Conservation (phyloP, 1,140 invertebrate genomes). For the Drosophila ercepeae region DNA sequence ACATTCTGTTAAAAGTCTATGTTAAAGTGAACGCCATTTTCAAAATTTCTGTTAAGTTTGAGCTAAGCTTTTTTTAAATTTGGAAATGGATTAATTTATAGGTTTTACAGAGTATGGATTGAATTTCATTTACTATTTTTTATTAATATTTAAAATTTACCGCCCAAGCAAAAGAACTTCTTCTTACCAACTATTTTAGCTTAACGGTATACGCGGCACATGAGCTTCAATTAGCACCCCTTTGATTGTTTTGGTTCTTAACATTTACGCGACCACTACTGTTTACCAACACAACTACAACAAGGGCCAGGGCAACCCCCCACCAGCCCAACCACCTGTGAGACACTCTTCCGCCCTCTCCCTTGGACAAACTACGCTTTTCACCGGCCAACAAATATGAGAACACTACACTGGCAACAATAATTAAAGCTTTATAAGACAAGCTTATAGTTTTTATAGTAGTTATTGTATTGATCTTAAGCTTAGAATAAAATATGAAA, state of each 20-base stretch:
- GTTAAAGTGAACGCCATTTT: too few relatives aligned
- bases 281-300: slow-evolving; percentile 50
- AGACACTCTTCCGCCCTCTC: slow-evolving; percentile 7
- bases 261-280: slow-evolving; percentile 15
- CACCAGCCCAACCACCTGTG: slow-evolving; percentile 45
- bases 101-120: too few relatives aligned
- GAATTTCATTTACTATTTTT: not conserved
- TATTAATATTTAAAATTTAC: not conserved
- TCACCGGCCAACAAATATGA: not conserved
- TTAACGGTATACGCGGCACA: slow-evolving; percentile 62
- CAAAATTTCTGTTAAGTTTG: too few relatives aligned
- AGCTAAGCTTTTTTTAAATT: too few relatives aligned
- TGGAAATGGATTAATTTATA: too few relatives aligned
- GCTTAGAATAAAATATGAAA: not conserved
- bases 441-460: too few relatives aligned
- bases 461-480: too few relatives aligned
- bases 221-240: slow-evolving; percentile 62
- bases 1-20: too few relatives aligned
- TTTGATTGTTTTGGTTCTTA: slow-evolving; percentile 35
- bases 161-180: slow-evolving; percentile 8
- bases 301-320: slow-evolving; percentile 17
- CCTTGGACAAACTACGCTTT: not conserved
- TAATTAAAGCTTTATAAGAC: not conserved
- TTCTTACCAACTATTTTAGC: slow-evolving; percentile 5
- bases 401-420: slow-evolving; percentile 7